Percentiles rank a stretch among this genome's conserved stretches.
Evolutionary conservation across 2,888 invertebrate genomes (phyloP).

Genomic region (Gymnoscelis rufifasciata): DNA sequence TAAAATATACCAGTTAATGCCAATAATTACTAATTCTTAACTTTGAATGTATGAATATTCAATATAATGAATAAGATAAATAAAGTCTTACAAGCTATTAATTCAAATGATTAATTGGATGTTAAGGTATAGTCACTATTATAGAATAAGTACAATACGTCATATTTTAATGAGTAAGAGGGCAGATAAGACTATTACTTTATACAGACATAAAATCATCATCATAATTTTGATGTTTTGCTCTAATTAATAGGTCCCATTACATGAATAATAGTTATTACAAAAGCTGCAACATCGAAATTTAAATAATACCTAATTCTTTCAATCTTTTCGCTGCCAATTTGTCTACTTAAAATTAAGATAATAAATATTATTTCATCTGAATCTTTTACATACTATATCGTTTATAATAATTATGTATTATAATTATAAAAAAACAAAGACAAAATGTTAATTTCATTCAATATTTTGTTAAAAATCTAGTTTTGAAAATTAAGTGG

Average conservation of each 20-base stretch:
- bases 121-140: slow-evolving; percentile 12
- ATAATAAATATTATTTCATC: slow-evolving; percentile 22
- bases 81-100: slow-evolving; percentile 14
- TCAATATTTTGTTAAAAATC: slow-evolving; percentile 20
- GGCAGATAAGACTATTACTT: slow-evolving; percentile 7
- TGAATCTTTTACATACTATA: slow-evolving; percentile 1
- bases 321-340: slow-evolving; percentile 18
- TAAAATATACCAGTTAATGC: slow-evolving; percentile 14
- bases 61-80: slow-evolving; percentile 13
- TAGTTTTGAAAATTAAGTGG: slow-evolving; percentile 23
- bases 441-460: slow-evolving; percentile 21
- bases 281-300: slow-evolving; percentile 23
- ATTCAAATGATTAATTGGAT: slow-evolving; percentile 10
- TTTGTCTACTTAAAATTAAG: slow-evolving; percentile 21
- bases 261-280: slow-evolving; percentile 8
- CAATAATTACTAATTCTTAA: slow-evolving; percentile 19
- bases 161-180: slow-evolving; percentile 27
- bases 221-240: slow-evolving; percentile 14
- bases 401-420: no score
- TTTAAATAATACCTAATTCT: slow-evolving; percentile 18
- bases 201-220: slow-evolving; percentile 3
- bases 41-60: slow-evolving; percentile 9
- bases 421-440: no score
- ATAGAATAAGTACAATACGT: slow-evolving; percentile 1
- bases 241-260: slow-evolving; percentile 14